Conservation (phyloP, 92 coral and sea anemone species). For the Umimayanthus kanabou region DNA sequence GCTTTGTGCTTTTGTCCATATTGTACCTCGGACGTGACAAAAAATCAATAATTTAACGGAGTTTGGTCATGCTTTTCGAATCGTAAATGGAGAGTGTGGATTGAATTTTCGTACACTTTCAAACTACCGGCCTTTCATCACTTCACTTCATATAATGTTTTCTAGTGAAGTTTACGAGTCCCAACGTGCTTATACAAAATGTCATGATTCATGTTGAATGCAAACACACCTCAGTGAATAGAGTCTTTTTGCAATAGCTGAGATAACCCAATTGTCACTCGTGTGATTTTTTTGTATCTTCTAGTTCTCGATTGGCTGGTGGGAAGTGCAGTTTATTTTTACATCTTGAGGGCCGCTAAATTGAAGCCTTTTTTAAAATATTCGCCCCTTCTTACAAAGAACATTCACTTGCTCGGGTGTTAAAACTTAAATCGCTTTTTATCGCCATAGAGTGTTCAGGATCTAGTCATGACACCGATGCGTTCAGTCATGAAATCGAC, state of each 20-base stretch:
- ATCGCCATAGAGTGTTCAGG: neutral
- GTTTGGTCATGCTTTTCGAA: slow-evolving; percentile 13
- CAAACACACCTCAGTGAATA: neutral
- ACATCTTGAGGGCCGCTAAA: slow-evolving; percentile 26
- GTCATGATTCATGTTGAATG: neutral
- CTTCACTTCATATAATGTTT: neutral
- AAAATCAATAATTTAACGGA: slow-evolving; percentile 24
- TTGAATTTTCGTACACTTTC: slow-evolving; percentile 18
- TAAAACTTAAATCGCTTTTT: slow-evolving; percentile 32
- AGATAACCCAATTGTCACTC: slow-evolving; percentile 12
- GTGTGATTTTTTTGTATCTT: neutral
- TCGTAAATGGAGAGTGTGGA: neutral
- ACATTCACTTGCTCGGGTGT: neutral
- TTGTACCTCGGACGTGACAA: slow-evolving; percentile 37
- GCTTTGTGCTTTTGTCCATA: slow-evolving; percentile 10
- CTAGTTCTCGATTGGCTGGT: neutral
- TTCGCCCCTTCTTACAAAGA: neutral
- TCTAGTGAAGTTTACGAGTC: neutral
- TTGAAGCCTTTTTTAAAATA: slow-evolving; percentile 27
- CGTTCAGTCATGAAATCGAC: slow-evolving; percentile 13
- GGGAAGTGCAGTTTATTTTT: neutral
- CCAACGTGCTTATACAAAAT: neutral
- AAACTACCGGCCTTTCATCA: slow-evolving; percentile 8
- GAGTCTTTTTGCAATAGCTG: neutral
- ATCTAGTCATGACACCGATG: neutral